Evolutionary conservation across 2,113 vertebrate genomes (phyloP).

Genomic region (Oxygymnocypris stewartii): DNA sequence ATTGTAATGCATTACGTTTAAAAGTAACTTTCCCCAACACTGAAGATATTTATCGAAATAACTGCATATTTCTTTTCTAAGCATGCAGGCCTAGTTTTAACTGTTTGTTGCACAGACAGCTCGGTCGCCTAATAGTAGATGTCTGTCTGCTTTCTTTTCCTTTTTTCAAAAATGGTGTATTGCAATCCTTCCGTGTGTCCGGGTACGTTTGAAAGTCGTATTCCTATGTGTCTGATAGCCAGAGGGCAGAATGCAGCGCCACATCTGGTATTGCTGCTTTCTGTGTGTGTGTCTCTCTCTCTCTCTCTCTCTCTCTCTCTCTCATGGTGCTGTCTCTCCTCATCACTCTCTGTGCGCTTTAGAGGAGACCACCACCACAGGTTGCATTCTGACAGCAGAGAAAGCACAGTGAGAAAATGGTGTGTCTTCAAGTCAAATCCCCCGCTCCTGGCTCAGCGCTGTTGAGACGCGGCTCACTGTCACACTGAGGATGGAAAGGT

Average conservation of each 20-base stretch:
- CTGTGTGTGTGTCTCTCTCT: background rate
- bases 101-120: background rate
- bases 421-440: background rate
- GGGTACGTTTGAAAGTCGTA: background rate
- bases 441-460: background rate
- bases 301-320: background rate
- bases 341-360: background rate
- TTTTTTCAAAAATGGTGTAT: background rate
- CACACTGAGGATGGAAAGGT: background rate
- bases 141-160: background rate
- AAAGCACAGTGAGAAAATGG: background rate
- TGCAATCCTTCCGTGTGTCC: background rate
- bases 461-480: background rate
- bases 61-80: background rate
- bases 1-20: too few species aligned
- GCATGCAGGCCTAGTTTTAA: background rate
- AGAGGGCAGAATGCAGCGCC: conserved; percentile 20
- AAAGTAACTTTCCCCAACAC: too few species aligned
- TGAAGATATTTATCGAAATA: background rate
- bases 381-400: conserved; percentile 17
- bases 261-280: background rate
- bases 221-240: conserved; percentile 33
- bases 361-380: conserved; percentile 10
- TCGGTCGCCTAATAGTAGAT: background rate
- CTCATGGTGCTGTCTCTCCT: background rate